Evolutionary conservation across 1,140 invertebrate species (phyloP).

Genomic region (Bombus huntii): DNA sequence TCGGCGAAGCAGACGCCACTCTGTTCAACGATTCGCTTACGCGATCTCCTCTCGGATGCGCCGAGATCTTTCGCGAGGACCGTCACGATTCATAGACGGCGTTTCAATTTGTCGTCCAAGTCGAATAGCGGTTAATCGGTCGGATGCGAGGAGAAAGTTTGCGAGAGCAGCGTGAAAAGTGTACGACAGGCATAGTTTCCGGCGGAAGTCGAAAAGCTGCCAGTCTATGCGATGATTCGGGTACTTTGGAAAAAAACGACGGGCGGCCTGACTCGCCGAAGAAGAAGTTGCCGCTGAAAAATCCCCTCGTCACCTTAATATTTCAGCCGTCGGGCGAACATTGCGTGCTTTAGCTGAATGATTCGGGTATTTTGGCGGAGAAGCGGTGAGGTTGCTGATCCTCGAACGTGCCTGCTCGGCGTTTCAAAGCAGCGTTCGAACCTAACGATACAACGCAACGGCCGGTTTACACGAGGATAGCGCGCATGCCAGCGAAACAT

Average conservation of each 20-base stretch:
- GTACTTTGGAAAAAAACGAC: neutral
- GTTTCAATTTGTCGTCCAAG: no score
- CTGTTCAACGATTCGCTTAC: conserved; percentile 11
- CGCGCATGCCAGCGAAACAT: neutral
- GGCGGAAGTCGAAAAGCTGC: neutral
- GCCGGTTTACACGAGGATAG: conserved; percentile 5
- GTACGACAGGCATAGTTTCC: neutral
- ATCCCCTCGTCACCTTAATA: conserved; percentile 6
- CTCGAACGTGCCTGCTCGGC: neutral
- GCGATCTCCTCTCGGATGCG: neutral
- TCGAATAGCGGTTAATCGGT: neutral
- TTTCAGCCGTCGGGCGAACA: neutral
- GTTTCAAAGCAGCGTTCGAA: neutral
- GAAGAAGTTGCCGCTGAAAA: neutral
- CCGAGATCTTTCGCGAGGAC: neutral
- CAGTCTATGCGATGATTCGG: neutral
- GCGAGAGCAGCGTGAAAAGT: neutral
- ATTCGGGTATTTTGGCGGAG: neutral
- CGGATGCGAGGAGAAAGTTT: neutral
- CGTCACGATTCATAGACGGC: no score
- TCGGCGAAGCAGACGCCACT: neutral
- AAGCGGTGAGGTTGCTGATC: neutral
- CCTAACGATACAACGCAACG: conserved; percentile 4
- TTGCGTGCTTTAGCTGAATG: neutral
- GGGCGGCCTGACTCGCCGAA: rapidly evolving